Evolutionary conservation across 2,113 vertebrate species (phyloP).

Genomic region (Sigmodon hispidus): DNA sequence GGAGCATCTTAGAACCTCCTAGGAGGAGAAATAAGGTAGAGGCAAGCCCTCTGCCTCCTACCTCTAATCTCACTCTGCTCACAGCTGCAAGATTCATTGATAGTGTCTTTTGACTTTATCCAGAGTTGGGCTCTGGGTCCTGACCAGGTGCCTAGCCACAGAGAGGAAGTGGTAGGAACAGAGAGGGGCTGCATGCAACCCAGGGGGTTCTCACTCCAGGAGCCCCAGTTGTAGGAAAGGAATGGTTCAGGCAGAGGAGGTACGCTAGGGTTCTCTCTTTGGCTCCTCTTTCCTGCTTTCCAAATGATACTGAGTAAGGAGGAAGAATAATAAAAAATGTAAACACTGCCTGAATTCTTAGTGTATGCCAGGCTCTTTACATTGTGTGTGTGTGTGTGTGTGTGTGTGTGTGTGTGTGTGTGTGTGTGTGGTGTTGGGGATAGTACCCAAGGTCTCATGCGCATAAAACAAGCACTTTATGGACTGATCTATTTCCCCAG

Average conservation of each 20-base stretch:
- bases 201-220: slow-evolving; percentile 31
- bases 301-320: neutral
- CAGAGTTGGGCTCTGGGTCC: slow-evolving; percentile 60
- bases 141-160: slow-evolving; percentile 73
- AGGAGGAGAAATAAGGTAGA: slow-evolving; percentile 47
- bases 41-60: neutral
- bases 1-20: neutral
- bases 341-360: neutral
- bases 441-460: neutral
- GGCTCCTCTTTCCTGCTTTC: neutral
- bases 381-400: neutral
- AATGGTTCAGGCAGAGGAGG: neutral
- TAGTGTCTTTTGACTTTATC: slow-evolving; percentile 57
- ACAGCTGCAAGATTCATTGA: slow-evolving; percentile 78
- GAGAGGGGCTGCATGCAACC: slow-evolving; percentile 49
- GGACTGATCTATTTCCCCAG: neutral
- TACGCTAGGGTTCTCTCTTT: neutral
- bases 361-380: neutral
- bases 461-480: neutral
- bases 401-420: neutral
- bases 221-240: neutral
- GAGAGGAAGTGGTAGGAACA: slow-evolving; percentile 77
- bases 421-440: neutral
- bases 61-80: slow-evolving; percentile 29
- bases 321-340: neutral